Evolutionary conservation across 1,140 invertebrate genomes (phyloP).

Genomic region (Reticulitermes speratus): DNA sequence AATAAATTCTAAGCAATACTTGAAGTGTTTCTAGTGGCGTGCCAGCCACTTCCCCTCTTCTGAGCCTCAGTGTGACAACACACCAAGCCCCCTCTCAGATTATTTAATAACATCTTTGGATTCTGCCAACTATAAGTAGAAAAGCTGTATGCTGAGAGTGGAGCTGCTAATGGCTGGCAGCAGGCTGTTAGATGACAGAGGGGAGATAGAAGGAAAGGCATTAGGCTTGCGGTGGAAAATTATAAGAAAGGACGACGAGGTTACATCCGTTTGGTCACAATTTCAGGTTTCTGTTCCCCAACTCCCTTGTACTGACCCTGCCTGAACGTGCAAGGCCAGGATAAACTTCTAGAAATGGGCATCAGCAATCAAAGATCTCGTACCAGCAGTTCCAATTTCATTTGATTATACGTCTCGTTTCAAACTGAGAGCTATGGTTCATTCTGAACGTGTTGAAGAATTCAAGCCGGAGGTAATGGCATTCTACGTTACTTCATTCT

Average conservation of each 20-base stretch:
- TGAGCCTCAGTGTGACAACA: too few species aligned
- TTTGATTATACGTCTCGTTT: background rate
- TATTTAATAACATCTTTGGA: background rate
- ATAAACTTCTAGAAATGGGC: too few species aligned
- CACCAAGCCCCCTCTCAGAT: too few species aligned
- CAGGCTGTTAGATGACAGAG: background rate
- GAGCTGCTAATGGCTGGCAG: background rate
- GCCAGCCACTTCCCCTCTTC: too few species aligned
- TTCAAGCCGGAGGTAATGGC: too few species aligned
- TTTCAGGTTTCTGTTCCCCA: background rate
- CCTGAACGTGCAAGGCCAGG: background rate
- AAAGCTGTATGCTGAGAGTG: background rate
- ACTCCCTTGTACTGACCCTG: background rate
- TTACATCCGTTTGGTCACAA: conserved; percentile 11
- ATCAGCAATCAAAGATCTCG: background rate
- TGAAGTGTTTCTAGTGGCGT: too few species aligned
- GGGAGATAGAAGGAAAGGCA: background rate
- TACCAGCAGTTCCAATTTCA: background rate
- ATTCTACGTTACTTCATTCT: too few species aligned
- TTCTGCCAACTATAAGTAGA: background rate
- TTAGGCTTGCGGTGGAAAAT: background rate
- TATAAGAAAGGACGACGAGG: background rate
- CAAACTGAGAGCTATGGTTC: too few species aligned
- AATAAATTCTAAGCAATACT: too few species aligned
- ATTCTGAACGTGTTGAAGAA: too few species aligned